Evolutionary conservation across 1,140 invertebrate genomes (phyloP).

Genomic region (Drosophila rhopaloa): DNA sequence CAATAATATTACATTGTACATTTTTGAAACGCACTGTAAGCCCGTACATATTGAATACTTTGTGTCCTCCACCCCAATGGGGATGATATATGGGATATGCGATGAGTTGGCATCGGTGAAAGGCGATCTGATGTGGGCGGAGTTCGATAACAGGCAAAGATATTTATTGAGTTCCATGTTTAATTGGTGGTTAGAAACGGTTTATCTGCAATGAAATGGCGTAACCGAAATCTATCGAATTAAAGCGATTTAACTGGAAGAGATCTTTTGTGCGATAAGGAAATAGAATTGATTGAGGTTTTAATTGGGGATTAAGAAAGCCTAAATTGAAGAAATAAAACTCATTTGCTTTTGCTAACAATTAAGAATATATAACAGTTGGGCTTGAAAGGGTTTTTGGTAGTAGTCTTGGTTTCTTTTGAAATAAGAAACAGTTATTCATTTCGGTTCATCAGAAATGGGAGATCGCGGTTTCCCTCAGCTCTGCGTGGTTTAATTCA

Average conservation of each 20-base stretch:
- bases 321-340: not conserved
- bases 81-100: conserved; percentile 51
- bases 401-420: too few relatives aligned
- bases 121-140: conserved; percentile 43
- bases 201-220: conserved; percentile 34
- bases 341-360: not conserved
- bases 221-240: conserved; percentile 17
- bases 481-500: too few relatives aligned
- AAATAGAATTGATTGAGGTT: conserved; percentile 13
- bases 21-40: conserved; percentile 22
- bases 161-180: conserved; percentile 31
- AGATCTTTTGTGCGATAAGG: conserved; percentile 26
- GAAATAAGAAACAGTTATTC: too few relatives aligned
- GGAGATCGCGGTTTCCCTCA: too few relatives aligned
- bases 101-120: conserved; percentile 52
- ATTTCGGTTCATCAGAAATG: too few relatives aligned
- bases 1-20: not conserved
- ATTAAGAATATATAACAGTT: not conserved
- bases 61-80: conserved; percentile 30
- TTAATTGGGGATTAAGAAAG: conserved; percentile 17
- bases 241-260: conserved; percentile 9
- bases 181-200: conserved; percentile 43
- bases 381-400: too few relatives aligned
- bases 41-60: conserved; percentile 24
- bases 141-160: conserved; percentile 37